Conservation (phyloP, 2,113 vertebrate species). For the Calypte anna region DNA sequence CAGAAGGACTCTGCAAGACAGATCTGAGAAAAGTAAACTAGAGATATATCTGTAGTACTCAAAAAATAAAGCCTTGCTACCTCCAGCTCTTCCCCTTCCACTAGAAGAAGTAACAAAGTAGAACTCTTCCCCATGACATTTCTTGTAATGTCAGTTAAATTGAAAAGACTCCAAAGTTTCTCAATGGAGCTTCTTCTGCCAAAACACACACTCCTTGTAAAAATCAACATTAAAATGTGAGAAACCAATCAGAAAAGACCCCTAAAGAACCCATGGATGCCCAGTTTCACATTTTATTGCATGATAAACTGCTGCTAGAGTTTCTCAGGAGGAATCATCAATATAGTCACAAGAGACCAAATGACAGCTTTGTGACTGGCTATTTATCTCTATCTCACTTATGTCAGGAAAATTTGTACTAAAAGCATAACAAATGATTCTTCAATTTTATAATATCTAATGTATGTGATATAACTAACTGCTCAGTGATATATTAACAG, state of each 20-base stretch:
- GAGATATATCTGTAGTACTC: background rate
- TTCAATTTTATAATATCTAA: conserved; percentile 53
- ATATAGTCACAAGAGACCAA: conserved; percentile 35
- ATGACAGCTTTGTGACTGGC: conserved; percentile 39
- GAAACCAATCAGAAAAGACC: background rate
- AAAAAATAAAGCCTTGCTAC: background rate
- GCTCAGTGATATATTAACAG: conserved; percentile 54
- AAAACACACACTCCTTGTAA: background rate
- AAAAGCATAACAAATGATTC: conserved; percentile 54
- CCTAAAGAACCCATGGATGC: background rate
- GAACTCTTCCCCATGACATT: background rate
- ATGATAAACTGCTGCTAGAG: background rate
- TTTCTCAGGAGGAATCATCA: conserved; percentile 27
- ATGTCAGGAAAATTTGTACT: conserved; percentile 52
- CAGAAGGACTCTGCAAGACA: background rate
- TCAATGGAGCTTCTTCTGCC: background rate
- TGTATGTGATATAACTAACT: conserved; percentile 52
- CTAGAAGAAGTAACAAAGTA: background rate
- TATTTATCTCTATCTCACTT: conserved; percentile 60
- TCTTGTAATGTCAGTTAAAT: background rate
- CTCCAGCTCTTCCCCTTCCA: background rate
- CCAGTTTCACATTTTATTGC: background rate
- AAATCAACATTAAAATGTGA: background rate
- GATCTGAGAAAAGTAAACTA: background rate
- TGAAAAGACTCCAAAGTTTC: background rate